phyloP scores from a whole-genome alignment of 2,888 invertebrate species.

The Agrochola lychnidis region DNA sequence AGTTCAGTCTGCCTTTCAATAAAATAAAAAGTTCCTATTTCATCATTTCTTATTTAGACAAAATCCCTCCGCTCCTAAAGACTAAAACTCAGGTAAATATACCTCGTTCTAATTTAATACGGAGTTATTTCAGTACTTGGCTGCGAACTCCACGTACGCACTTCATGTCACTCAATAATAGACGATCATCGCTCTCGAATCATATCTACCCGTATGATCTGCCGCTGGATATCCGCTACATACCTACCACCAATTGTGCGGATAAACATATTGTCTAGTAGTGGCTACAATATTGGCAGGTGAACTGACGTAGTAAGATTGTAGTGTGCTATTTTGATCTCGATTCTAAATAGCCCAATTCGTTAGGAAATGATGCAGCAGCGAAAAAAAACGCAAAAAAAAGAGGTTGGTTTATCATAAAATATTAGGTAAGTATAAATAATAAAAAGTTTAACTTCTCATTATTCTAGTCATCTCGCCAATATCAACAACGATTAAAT shows the following conservation, averaged over 20 bases:
- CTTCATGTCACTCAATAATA: slow-evolving; percentile 52
- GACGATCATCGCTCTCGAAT: slow-evolving; percentile 22
- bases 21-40: not conserved
- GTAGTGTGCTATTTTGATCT: not conserved
- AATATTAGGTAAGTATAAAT: not conserved
- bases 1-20: not conserved
- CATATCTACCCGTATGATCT: slow-evolving; percentile 20
- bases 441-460: slow-evolving; percentile 14
- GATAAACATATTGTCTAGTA: slow-evolving; percentile 12
- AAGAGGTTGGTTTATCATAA: not conserved
- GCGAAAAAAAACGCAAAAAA: not conserved
- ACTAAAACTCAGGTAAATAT: slow-evolving; percentile 44
- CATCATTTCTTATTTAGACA: slow-evolving; percentile 9
- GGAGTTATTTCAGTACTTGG: slow-evolving; percentile 57
- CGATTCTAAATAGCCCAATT: not conserved
- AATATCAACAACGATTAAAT: slow-evolving; percentile 47
- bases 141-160: slow-evolving; percentile 39
- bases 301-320: slow-evolving; percentile 16
- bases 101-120: slow-evolving; percentile 36
- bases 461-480: slow-evolving; percentile 12
- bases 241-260: slow-evolving; percentile 1
- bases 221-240: slow-evolving; percentile 33
- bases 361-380: not conserved
- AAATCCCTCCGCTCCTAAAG: not conserved
- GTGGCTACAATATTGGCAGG: slow-evolving; percentile 28